A percentile compares a stretch with the other conserved stretches of the same genome.
These are phyloP conservation scores for Globodera ellingtonae DNA, from an alignment of 1,140 invertebrate species.

Conservation along the genomic window DNA sequence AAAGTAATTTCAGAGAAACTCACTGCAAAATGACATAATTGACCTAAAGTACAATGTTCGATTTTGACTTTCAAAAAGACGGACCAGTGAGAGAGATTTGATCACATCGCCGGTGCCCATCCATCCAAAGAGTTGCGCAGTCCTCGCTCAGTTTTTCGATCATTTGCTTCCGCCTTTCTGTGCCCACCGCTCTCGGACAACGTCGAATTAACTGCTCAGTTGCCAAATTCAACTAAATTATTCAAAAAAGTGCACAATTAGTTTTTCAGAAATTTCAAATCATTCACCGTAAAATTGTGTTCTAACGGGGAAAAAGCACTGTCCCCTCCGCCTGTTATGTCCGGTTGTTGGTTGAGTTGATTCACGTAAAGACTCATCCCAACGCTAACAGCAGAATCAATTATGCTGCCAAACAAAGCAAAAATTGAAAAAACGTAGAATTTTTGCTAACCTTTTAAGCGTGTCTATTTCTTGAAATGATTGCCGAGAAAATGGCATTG, in stretches of 20 bases:
- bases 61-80: background rate
- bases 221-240: slow-evolving; percentile 27
- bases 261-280: background rate
- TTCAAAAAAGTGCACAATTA: background rate
- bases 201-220: slow-evolving; percentile 2
- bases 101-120: slow-evolving; percentile 39
- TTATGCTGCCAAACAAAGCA: background rate
- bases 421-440: slow-evolving; percentile 14
- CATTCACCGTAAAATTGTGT: slow-evolving; percentile 25
- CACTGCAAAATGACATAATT: slow-evolving; percentile 19
- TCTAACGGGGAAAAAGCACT: slow-evolving; percentile 15
- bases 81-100: slow-evolving; percentile 26
- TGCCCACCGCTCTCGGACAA: slow-evolving; percentile 7
- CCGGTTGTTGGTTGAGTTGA: slow-evolving; percentile 12
- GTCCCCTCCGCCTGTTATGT: slow-evolving; percentile 3
- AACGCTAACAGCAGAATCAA: slow-evolving; percentile 4
- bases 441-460: slow-evolving; percentile 11
- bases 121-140: slow-evolving; percentile 29
- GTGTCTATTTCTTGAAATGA: slow-evolving; percentile 16
- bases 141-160: slow-evolving; percentile 3
- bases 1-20: background rate
- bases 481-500: background rate
- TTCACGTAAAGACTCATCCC: background rate
- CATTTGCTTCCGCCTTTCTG: background rate
- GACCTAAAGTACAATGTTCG: background rate